These are phyloP conservation scores for Nasonia oneida DNA, from an alignment of 2,888 invertebrate species.

Conservation along the genomic window DNA sequence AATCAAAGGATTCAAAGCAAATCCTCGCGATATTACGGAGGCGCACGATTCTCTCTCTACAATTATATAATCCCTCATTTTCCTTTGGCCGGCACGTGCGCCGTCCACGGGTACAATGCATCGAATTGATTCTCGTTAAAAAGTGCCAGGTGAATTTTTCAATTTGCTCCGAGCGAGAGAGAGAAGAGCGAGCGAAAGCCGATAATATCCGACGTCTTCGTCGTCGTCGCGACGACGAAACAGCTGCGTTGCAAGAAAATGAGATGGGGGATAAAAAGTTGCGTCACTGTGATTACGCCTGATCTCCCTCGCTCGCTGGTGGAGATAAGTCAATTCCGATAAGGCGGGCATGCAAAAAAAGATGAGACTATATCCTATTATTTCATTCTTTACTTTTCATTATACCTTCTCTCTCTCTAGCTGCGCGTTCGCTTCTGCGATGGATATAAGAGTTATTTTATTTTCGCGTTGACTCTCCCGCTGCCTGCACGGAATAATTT, in stretches of 20 bases:
- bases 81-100: not conserved
- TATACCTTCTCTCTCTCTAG: not conserved
- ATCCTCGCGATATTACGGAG: not conserved
- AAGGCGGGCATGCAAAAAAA: not conserved
- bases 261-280: slow-evolving; percentile 20
- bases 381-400: slow-evolving; percentile 23
- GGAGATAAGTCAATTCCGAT: slow-evolving; percentile 12
- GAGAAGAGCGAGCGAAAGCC: not conserved
- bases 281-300: slow-evolving; percentile 36
- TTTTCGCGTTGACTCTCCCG: not conserved
- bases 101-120: not conserved
- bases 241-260: not conserved
- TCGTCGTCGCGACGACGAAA: not conserved
- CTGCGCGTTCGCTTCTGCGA: slow-evolving; percentile 33
- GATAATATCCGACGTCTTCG: not conserved
- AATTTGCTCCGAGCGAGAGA: not conserved
- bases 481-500: not conserved
- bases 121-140: slow-evolving; percentile 14
- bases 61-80: slow-evolving; percentile 38
- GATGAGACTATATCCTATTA: slow-evolving; percentile 19
- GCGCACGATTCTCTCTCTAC: not conserved
- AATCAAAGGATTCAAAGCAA: slow-evolving; percentile 27
- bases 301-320: slow-evolving; percentile 18
- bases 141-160: slow-evolving; percentile 30
- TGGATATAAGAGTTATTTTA: not conserved